Base-by-base conservation (phyloP, 2,888 invertebrate genomes). In the Charanyca ferruginea region DNA sequence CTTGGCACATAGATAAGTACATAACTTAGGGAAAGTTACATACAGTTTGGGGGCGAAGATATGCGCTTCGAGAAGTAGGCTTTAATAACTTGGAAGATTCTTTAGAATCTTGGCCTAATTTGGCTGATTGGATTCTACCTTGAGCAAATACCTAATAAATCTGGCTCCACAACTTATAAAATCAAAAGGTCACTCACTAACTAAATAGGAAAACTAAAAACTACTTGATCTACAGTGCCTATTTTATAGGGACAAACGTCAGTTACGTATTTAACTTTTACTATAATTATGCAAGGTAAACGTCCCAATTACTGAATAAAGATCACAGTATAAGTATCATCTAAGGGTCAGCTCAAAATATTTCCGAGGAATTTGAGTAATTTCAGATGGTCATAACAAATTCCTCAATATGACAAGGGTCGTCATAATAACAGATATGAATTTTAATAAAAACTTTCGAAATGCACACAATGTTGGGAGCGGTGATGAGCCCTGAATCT, bases 401-500 rank as follows among this genome's bases (percentile, higher is more conserved):
- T 71, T 54, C 67, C 63, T 60, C 54, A 48, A 54, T 52, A 66
- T 28, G 41, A 32, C 32, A 38, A 44, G 13, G 55, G 59, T 60
- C 51, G 42, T 63, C 61, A 41, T 60, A 41, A 64, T 75, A 73
- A 60, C 58, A 51, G 42, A 42, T 66, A 70, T 25, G 38, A 68
- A 72, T 49, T 41, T 47, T 47, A 71, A 65, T 80, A 66, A 64
- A 73, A 61, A 73, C 68, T 62, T 71, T 70, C 66, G 77, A 71
- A 74, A 77, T 81, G 81, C 76, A 80, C 73, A 84, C 68, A 78
- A 68, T 79, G 68, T 66, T 63, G 71, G 72, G 74, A 64, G 69
- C 78, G 67, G 65, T 74, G 80, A 83, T 66, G 73, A 53, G 64
- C 61, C 62, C 64, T 67, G 77, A 84, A 87, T 84, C 85, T 89